Evolutionary conservation across 2,113 vertebrate genomes (phyloP).

Genomic region (Apeltes quadracus): DNA sequence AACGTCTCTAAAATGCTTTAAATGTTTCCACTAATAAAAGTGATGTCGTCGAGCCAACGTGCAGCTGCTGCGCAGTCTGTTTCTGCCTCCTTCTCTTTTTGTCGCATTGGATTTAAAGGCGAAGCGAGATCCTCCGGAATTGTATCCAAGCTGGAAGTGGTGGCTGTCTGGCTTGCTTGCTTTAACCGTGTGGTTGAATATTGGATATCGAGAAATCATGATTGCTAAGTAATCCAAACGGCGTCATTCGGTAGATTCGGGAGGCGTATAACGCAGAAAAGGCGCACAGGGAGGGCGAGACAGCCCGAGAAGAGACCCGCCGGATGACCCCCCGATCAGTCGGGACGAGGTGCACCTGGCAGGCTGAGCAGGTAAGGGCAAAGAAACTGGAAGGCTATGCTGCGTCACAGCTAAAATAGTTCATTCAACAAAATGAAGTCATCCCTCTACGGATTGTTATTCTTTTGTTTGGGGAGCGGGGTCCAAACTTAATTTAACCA

Average conservation of each 20-base stretch:
- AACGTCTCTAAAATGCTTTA: not conserved
- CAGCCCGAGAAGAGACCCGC: slow-evolving; percentile 10
- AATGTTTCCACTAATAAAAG: not conserved
- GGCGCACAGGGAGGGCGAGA: slow-evolving; percentile 26
- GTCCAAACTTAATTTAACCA: slow-evolving; percentile 36
- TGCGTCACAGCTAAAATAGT: not conserved
- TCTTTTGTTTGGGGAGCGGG: not conserved
- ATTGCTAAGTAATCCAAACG: not conserved
- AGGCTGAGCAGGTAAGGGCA: slow-evolving; percentile 55
- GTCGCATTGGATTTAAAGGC: slow-evolving; percentile 71
- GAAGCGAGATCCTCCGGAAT: slow-evolving; percentile 15
- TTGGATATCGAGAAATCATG: not conserved
- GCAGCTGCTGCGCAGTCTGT: slow-evolving; percentile 48
- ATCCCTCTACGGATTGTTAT: not conserved
- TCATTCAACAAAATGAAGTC: not conserved
- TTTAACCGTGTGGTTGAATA: not conserved
- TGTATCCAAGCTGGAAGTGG: slow-evolving; percentile 1
- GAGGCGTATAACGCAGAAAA: not conserved
- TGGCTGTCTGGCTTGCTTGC: not conserved
- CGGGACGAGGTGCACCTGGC: slow-evolving; percentile 35
- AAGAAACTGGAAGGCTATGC: slow-evolving; percentile 7
- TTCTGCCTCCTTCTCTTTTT: slow-evolving; percentile 52
- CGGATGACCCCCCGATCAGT: not conserved
- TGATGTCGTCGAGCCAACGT: not conserved
- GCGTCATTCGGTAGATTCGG: slow-evolving; percentile 16